Percentiles rank a stretch among this genome's conserved stretches.
Evolutionary conservation across 2,113 vertebrate genomes (phyloP).

Genomic region (Holacanthus passer): DNA sequence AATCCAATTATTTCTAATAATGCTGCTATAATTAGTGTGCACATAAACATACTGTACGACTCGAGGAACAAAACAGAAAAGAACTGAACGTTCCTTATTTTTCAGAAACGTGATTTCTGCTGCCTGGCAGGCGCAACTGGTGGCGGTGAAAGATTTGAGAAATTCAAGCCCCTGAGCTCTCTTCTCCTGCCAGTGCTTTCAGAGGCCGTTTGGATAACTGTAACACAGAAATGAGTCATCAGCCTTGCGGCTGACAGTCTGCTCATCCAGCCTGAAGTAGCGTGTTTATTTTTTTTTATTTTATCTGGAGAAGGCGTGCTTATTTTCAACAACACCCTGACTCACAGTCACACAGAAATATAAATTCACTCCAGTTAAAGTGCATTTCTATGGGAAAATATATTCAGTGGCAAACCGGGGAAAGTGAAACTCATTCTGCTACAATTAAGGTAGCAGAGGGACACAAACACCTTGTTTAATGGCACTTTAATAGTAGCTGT

Average conservation of each 20-base stretch:
- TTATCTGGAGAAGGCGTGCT: not conserved
- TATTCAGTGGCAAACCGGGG: not conserved
- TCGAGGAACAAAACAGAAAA: conserved; percentile 12
- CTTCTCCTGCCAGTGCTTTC: conserved; percentile 26
- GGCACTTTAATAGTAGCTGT: not conserved
- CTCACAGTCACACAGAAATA: not conserved
- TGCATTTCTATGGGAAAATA: not conserved
- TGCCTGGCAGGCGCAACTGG: conserved; percentile 52
- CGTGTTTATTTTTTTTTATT: conserved; percentile 12
- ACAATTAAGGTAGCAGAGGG: conserved; percentile 1
- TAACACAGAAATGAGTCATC: conserved; percentile 63
- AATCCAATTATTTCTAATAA: not conserved
- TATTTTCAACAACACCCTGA: conserved; percentile 33
- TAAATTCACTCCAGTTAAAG: not conserved
- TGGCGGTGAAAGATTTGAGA: conserved; percentile 43
- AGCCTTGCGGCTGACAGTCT: conserved; percentile 30
- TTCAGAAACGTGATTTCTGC: conserved; percentile 1
- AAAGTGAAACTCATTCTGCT: not conserved
- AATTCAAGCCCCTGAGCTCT: conserved; percentile 51
- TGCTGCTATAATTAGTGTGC: not conserved
- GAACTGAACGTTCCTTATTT: not conserved
- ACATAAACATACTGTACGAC: not conserved
- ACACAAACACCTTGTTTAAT: not conserved
- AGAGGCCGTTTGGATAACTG: conserved; percentile 36
- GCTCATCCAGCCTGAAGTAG: conserved; percentile 47